These are phyloP conservation scores for Sciurus niger DNA, from an alignment of 2,113 vertebrate species.

Conservation along the genomic window DNA sequence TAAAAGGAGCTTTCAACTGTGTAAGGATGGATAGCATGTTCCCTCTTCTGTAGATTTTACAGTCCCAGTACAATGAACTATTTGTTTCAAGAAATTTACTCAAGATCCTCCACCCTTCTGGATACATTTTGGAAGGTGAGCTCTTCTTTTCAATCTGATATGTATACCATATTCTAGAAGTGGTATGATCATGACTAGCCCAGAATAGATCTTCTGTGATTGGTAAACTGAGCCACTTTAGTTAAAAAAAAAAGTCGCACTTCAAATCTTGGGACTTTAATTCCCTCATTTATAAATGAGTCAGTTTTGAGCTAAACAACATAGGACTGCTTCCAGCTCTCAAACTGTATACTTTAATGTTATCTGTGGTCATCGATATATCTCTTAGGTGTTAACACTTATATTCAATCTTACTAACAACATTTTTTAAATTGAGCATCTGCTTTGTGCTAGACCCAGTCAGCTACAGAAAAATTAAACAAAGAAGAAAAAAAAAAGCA, in stretches of 20 bases:
- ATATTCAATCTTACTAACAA: neutral
- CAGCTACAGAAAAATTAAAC: neutral
- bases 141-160: neutral
- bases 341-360: neutral
- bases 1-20: neutral
- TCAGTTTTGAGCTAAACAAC: neutral
- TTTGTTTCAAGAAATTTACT: neutral
- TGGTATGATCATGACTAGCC: neutral
- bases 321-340: neutral
- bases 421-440: slow-evolving; percentile 49
- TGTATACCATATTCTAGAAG: neutral
- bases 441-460: slow-evolving; percentile 31
- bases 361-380: neutral
- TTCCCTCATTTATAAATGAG: slow-evolving; percentile 55
- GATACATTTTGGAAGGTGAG: neutral
- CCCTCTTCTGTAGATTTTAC: neutral
- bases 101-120: neutral
- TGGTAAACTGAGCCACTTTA: neutral
- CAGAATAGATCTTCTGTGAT: neutral
- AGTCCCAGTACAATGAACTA: neutral
- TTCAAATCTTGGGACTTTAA: neutral
- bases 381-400: neutral
- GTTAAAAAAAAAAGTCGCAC: neutral
- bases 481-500: neutral
- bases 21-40: neutral